Evolutionary conservation across 2,888 invertebrate genomes (phyloP), one percentile per base, ranked within the genome.

Genomic region (Drosophila yooni): DNA sequence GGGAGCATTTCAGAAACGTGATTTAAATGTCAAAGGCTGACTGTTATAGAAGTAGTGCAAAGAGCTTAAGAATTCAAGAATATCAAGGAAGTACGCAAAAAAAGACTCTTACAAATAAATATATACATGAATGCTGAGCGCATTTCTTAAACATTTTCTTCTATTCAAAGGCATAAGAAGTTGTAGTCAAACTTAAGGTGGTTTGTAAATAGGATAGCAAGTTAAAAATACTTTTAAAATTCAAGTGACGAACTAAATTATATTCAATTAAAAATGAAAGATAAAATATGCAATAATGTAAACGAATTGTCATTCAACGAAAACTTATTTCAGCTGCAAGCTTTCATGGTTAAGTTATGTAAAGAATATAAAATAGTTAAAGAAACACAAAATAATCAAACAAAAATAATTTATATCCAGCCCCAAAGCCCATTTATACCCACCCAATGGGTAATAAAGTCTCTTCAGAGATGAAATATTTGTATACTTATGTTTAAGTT

Each of bases 11-110:
- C 40, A 52, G 1, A n/a, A 62, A 76, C 62, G 43, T 52, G 40
- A 72, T 53, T 63, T 54, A 60, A 75, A 62, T 76, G 56, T 33
- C 54, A 70, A 54, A 69, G 54, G 11, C 34, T 48, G 33, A 43
- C 33, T 25, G 3, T 3, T 29, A 8, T 8, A 11, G 33, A 48
- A 33, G 13, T 50, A 3, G 15, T 25, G 15, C 3, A 29, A 29
- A 25, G 2, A 18, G 11, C 6, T 6, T 18, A 5, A 18, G 0
- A 34, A 31, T 11, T 21, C 1, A 29, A 38, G 11, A n/a, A 11
- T 33, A 33, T 33, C 3, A 33, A 33, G 33, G 33, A 33, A 34
- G 18, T 21, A 29, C 13, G 10, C 7, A 6, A 46, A 38, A 64
- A 27, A 18, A 43, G 1, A 15, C 11, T 1, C 36, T 50, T 31